Percentiles rank a stretch among this genome's conserved stretches.
These are phyloP conservation scores for Neodontobutis hainanensis DNA, from an alignment of 2,113 vertebrate species.

Conservation along the genomic window DNA sequence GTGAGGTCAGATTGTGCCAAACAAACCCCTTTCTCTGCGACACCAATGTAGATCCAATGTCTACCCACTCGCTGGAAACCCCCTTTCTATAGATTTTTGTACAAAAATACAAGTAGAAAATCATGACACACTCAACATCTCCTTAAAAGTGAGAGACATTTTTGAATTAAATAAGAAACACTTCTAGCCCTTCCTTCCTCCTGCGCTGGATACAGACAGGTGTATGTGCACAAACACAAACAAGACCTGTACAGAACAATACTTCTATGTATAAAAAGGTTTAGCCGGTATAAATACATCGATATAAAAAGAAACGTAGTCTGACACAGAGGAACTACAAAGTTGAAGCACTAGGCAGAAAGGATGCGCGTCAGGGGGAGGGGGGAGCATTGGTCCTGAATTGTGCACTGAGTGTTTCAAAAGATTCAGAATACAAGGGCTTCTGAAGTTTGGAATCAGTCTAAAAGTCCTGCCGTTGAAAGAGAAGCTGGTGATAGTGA, in stretches of 20 bases:
- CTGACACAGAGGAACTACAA: constrained; percentile 92
- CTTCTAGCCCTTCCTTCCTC: constrained; percentile 95
- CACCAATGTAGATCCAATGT: constrained; percentile 90
- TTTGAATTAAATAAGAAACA: constrained; percentile 94
- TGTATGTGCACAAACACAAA: constrained; percentile 87
- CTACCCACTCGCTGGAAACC: constrained; percentile 86
- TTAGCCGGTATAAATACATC: constrained; percentile 99
- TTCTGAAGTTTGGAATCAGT: constrained; percentile 83
- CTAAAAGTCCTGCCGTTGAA: constrained; percentile 96
- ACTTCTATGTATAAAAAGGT: constrained; percentile 88
- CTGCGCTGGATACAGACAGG: constrained; percentile 94
- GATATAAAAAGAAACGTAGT: constrained; percentile 91
- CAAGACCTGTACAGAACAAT: constrained; percentile 85
- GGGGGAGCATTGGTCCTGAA: constrained; percentile 97
- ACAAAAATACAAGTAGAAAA: constrained; percentile 99
- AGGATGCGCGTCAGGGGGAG: constrained; percentile 78
- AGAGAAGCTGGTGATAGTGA: constrained; percentile 97
- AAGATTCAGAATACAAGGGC: constrained; percentile 77
- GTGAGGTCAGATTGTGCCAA: constrained; percentile 89
- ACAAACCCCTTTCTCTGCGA: constrained; percentile 87
- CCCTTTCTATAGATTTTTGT: constrained; percentile 97
- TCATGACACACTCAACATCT: constrained; percentile 96
- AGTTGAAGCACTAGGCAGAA: constrained; percentile 80
- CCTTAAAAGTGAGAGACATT: constrained; percentile 96
- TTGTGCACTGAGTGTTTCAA: constrained; percentile 83